These are phyloP conservation scores for Thamnophis sirtalis DNA, from an alignment of 2,113 vertebrate genomes.

Conservation along the genomic window DNA sequence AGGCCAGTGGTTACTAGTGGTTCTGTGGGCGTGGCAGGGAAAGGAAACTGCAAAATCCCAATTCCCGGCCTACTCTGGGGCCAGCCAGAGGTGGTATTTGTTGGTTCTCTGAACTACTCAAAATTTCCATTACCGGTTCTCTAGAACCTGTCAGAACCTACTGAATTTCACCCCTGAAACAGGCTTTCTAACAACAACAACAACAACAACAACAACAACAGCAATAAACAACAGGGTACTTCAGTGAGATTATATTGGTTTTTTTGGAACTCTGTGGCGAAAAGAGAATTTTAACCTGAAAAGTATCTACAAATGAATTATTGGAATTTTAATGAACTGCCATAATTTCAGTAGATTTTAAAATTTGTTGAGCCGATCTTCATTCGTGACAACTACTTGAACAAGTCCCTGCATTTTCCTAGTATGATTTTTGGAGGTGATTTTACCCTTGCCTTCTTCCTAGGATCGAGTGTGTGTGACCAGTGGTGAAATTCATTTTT, in stretches of 20 bases:
- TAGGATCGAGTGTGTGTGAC: background rate
- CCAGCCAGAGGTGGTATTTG: too few relatives aligned
- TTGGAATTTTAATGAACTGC: background rate
- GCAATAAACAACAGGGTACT: background rate
- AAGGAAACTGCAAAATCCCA: too few relatives aligned
- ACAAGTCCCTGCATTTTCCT: background rate
- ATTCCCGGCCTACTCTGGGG: too few relatives aligned
- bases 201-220: background rate
- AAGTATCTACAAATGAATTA: background rate
- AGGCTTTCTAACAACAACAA: background rate
- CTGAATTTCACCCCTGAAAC: too few relatives aligned
- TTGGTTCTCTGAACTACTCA: too few relatives aligned
- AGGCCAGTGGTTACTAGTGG: too few relatives aligned
- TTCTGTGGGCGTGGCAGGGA: too few relatives aligned
- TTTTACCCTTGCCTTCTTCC: background rate
- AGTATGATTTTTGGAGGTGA: background rate
- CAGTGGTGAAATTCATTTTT: too few relatives aligned
- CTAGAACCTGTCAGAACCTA: too few relatives aligned
- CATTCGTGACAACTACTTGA: background rate
- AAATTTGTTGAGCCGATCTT: background rate
- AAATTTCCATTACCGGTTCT: too few relatives aligned
- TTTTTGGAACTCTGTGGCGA: conserved; percentile 5
- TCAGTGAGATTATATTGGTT: conserved; percentile 6
- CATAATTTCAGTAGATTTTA: background rate
- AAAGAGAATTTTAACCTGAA: background rate